Base-by-base conservation (phyloP, 1,140 invertebrate species). In the Antheraea pernyi region DNA sequence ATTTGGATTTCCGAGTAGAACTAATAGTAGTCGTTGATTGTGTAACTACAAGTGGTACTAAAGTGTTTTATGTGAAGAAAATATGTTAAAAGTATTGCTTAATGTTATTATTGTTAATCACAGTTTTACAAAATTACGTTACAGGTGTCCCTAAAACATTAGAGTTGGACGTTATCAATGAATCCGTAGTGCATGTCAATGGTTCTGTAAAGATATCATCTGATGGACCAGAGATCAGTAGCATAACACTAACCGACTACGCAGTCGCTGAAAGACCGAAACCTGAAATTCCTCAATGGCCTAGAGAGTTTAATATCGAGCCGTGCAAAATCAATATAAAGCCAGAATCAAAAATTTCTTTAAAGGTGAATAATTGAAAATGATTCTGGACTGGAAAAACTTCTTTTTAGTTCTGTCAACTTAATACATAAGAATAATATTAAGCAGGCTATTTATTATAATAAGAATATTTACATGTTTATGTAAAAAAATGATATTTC, bases 211-310 rank as follows among this genome's bases (percentile, higher is more conserved):
- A 84, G 59, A 90, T 92, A 75, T 86, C 88, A 6, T 89, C 88
- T 0, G 90, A 92, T 63, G 90, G 90, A 0, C 86, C 88, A 19
- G 90, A 92, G 75, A 78, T 92, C 48, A 83, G 79, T 63, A 89
- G 88, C 60, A 88, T 91, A 16, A 87, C 83, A 10, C 69, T 92
- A 36, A 69, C 53, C 7, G 88, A 91, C 69, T 92, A 86, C 42
- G 82, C 88, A 7, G 82, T 86, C 4, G 71, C 81, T 7, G 79
- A 81, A 16, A 71, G 58, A 16, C 83, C 86, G 7, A 91, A 91
- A 67, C 88, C 89, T 0, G 64, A 76, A 67, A 62, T 89, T 7
- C 86, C 88, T 2, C 82, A 85, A 48, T 88, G 84, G 86, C 90
- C 90, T 0, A 78, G 78, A 71, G 90, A 92, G 66, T 92, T 92